Evolutionary conservation across 2,113 vertebrate genomes (phyloP).

Genomic region (Rissa tridactyla): DNA sequence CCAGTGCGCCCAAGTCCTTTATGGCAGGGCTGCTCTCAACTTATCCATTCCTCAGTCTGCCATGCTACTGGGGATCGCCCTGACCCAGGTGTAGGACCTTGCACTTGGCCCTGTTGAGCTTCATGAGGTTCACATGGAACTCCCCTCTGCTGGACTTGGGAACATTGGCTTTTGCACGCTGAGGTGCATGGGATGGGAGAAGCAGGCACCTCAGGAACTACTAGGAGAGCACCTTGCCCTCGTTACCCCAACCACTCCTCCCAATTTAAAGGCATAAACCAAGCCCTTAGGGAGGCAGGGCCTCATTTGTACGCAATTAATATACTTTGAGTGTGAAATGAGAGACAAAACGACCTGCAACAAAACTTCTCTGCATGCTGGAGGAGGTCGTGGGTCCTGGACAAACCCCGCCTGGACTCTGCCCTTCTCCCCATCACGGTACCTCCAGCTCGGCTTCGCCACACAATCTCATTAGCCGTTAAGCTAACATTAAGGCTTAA

Average conservation of each 20-base stretch:
- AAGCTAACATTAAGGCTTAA: background rate
- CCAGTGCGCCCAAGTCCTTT: background rate
- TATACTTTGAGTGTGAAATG: background rate
- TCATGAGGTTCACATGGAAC: background rate
- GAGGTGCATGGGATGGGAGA: background rate
- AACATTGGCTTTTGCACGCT: background rate
- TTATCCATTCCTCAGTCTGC: background rate
- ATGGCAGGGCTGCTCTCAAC: background rate
- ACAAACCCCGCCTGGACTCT: background rate
- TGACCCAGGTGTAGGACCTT: background rate
- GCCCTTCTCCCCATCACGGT: background rate
- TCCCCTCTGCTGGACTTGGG: background rate
- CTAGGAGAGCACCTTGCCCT: background rate
- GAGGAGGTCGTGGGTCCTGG: background rate
- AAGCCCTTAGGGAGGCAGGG: background rate
- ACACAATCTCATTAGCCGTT: rapidly evolving
- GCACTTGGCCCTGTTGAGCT: background rate
- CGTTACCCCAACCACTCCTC: rapidly evolving
- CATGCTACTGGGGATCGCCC: too few species aligned
- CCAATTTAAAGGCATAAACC: background rate
- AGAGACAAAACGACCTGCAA: background rate
- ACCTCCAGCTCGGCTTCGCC: background rate
- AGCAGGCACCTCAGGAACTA: background rate
- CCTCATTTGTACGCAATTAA: background rate
- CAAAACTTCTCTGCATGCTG: background rate